phyloP scores from a whole-genome alignment of 1,140 invertebrate species.

The Dendroctonus valens region DNA sequence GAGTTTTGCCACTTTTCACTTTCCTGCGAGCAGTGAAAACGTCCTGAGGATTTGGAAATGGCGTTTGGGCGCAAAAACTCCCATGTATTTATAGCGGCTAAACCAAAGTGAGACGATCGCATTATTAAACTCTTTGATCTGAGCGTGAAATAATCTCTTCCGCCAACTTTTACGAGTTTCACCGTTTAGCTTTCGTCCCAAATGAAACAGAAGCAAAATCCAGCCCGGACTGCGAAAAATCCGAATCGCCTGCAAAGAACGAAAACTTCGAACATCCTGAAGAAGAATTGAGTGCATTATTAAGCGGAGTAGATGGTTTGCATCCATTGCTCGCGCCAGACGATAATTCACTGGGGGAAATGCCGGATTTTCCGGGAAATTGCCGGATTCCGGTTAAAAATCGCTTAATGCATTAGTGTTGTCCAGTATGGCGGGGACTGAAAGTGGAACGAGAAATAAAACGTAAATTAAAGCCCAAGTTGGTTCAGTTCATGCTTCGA shows the following conservation, averaged over 20 bases:
- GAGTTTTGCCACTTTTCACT: not conserved
- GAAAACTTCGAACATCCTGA: too few species aligned
- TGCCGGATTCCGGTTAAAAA: too few species aligned
- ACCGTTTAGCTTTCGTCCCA: conserved; percentile 10
- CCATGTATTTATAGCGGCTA: conserved; percentile 13
- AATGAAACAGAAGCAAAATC: not conserved
- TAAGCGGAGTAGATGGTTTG: too few species aligned
- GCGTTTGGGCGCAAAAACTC: conserved; percentile 7
- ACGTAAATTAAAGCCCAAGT: conserved; percentile 4
- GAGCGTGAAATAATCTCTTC: conserved; percentile 25
- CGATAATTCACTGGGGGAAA: too few species aligned
- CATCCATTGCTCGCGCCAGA: too few species aligned
- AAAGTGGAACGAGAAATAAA: conserved; percentile 1
- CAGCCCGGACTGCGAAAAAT: too few species aligned
- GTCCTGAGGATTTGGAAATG: not conserved
- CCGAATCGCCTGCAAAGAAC: too few species aligned
- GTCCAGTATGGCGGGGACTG: not conserved
- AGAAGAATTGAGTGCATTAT: too few species aligned
- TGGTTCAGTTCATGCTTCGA: conserved; percentile 1
- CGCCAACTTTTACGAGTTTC: conserved; percentile 20
- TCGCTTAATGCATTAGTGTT: not conserved
- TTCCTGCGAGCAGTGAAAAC: not conserved
- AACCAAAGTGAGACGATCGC: conserved; percentile 11
- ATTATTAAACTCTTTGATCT: conserved; percentile 29
- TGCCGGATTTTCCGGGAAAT: too few species aligned